Base-by-base conservation (phyloP, 2,113 vertebrate species). In the Myotis davidii region DNA sequence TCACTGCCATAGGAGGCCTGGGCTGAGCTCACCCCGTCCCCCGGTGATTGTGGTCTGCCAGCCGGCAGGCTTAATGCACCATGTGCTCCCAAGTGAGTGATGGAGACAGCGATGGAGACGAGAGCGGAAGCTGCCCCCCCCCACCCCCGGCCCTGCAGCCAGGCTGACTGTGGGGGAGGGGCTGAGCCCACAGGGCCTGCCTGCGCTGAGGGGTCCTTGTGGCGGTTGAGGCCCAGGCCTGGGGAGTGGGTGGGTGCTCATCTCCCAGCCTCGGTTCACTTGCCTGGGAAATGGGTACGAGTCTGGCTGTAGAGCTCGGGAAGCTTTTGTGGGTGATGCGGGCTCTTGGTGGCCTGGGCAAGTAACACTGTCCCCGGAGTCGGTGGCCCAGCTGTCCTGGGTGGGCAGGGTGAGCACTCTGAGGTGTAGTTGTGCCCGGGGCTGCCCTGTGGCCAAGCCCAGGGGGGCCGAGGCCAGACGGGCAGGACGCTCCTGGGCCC, bases 51-150 rank as follows among this genome's bases (percentile, higher is more conserved):
- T 10, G 5, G 52, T 6, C 39, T n/a, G 34, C 70, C 20, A 12
- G 59, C 78, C 13, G 8, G 59, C 59, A 4, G 78, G 45, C 59
- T 23, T 14, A 2, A 25, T 16, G 54, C 9, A 0, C 1, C 13
- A 18, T 0, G 23, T 17, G 39, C 42, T 27, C 6, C 42, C 54
- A 4, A 3, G 61, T 0, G 17, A 0, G 5, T 8, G 5, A 17
- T 1, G 27, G 6, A 9, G 27, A 34, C 11, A 0, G 5, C 9
- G 5, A 17, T 1, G 27, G 6, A 6, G 27, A 34, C 5, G 1
- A 14, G 1, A 14, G 32, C 14, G 8, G 65, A 56, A 12, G 29
- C 25, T 34, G 45, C 10, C 42, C 0, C 42, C 42, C 45, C 9
- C 21, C 39, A 9, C 5, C 8, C 56, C 72, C 29, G 0, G 59